Base-by-base conservation (phyloP, 2,888 invertebrate species). In the Gortyna flavago region DNA sequence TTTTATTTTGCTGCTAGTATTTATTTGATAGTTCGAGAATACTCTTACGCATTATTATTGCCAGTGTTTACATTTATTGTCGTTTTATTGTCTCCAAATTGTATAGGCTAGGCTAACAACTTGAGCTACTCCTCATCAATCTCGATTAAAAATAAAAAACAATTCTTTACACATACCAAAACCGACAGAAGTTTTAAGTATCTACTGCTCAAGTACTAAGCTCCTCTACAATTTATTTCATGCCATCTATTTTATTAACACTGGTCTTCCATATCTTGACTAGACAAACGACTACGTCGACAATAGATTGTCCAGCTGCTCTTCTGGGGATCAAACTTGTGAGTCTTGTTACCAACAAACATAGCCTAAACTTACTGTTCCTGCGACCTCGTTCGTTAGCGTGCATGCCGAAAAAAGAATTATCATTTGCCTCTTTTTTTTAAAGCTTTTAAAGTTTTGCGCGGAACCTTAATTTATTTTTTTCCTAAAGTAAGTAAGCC, bases 261-360 rank as follows among this genome's bases (percentile, higher is more conserved):
- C 44, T 21, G 51, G 25, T 44, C 59, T 44, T 29, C 51, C 82
- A 75, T 82, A 62, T 67, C 35, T 67, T 54, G 75, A 51, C 75
- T 44, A 62, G 79, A 79, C 61, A 82, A 67, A 54, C 66, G 44
- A 67, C 76, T 44, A 21, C 6, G 35, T 9, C 57, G 8, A 75
- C 32, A 75, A 75, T 62, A 79, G 29, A 67, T 44, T 13, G 64
- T 32, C 64, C 48, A 38, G 44, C 44, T 57, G 5, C 35, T 54
- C 41, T 69, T 69, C 35, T 41, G 35, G 8, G 62, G 59, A 80
- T 77, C 82, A 82, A 59, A 69, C 59, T 69, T 69, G 41, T 76
- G n/a, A 44, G 25, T 48, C 48, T 75, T 68, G 38, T 81, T 18
- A 44, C 18, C 54, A 29, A 29, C 38, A 32, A 61, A 70, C 61